Conservation (phyloP, 2,113 vertebrate species). For the Thinocorus orbignyianus region DNA sequence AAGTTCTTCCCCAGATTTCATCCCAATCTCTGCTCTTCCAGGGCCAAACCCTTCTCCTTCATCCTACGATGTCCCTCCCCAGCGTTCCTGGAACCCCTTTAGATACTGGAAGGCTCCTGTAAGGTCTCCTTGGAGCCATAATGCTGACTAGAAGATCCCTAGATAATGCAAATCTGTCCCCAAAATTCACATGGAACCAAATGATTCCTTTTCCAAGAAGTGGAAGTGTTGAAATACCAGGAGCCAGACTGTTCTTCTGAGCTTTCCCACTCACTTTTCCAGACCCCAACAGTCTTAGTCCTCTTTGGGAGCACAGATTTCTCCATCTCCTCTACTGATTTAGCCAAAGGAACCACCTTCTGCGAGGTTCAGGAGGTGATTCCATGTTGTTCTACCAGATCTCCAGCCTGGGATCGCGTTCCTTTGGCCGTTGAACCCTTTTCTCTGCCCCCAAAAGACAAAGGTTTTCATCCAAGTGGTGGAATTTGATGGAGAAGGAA, state of each 20-base stretch:
- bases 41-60: too few species aligned
- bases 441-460: not conserved
- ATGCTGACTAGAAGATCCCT: not conserved
- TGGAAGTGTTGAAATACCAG: slow-evolving; percentile 17
- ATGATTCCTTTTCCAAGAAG: too few species aligned
- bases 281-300: not conserved
- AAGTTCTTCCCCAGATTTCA: too few species aligned
- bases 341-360: not conserved
- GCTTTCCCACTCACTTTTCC: not conserved
- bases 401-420: not conserved
- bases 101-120: too few species aligned
- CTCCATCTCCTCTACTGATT: not conserved
- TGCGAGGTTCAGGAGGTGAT: not conserved
- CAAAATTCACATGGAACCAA: not conserved
- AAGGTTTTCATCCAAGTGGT: not conserved
- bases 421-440: not conserved
- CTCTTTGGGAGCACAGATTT: not conserved
- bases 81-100: too few species aligned
- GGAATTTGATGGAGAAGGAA: not conserved
- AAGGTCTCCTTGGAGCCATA: too few species aligned
- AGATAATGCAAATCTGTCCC: not conserved
- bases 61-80: too few species aligned
- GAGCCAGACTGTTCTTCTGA: not conserved
- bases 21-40: too few species aligned
- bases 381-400: not conserved